Base-by-base conservation (phyloP, 2,888 invertebrate species). In the Pemphredon lugubris region DNA sequence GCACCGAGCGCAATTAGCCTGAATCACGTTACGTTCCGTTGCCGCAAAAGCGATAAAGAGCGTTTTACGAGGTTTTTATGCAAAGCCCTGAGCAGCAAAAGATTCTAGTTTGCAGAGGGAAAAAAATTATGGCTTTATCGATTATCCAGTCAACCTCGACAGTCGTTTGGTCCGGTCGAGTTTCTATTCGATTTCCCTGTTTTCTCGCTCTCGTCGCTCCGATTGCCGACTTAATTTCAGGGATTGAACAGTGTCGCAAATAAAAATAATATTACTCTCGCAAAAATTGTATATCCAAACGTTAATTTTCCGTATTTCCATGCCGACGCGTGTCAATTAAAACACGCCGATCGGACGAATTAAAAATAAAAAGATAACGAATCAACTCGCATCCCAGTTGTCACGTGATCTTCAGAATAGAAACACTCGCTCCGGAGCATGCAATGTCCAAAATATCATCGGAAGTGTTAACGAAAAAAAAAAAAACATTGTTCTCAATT, bases 11-110 rank as follows among this genome's bases (percentile, higher is more conserved):
- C 67, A 76, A 82, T 79, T 75, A 66, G 64, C 55, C 47, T 63
- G 67, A 77, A 75, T 77, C 69, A 75, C 55, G 67, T 53, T 63
- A 44, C 44, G 50, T 55, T 48, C 51, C 45, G 61, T 60, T 67
- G 66, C 63, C 60, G 75, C 76, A 64, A 73, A 68, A 57, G 67
- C 55, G 69, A 78, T 60, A 70, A 73, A 77, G 73, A 77, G 55
- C 59, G 72, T 64, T 75, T 76, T 55, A 72, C 65, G 73, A 70
- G 67, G 79, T 85, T 86, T 81, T 82, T 72, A 73, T 79, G 83
- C 75, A 75, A 79, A 69, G 54, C 42, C n/a, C 48, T 42, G 34
- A 58, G 47, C 67, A 60, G 47, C 69, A 45, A 50, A 70, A 64
- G 74, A 72, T 75, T 75, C 67, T 55, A 60, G 55, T 53, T n/a